phyloP scores from a whole-genome alignment of 2,888 invertebrate genomes.

The Coleophora flavipennella region DNA sequence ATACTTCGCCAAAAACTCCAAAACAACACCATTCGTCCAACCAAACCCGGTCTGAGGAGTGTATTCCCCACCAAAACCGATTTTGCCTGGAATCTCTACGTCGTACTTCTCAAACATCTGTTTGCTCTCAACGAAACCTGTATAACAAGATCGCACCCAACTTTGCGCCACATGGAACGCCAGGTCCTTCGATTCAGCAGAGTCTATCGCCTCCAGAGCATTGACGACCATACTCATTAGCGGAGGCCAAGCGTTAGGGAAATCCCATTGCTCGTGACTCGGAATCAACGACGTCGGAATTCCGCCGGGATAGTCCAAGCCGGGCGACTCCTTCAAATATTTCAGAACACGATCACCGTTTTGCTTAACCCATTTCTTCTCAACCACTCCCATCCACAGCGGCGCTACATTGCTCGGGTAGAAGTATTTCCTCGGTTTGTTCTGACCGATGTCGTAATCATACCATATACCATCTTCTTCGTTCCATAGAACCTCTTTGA shows the following conservation, averaged over 20 bases:
- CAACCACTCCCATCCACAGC: slow-evolving; percentile 78
- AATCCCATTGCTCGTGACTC: slow-evolving; percentile 85
- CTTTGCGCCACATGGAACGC: slow-evolving; percentile 77
- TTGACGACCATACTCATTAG: slow-evolving; percentile 82
- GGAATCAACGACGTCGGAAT: slow-evolving; percentile 77
- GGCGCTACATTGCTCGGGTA: slow-evolving; percentile 82
- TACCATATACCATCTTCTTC: slow-evolving; percentile 84
- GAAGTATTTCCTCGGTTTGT: slow-evolving; percentile 74
- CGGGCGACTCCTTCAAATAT: slow-evolving; percentile 63
- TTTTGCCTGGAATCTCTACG: slow-evolving; percentile 73
- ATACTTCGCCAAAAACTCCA: slow-evolving; percentile 76
- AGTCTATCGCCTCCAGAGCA: slow-evolving; percentile 74
- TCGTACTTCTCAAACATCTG: slow-evolving; percentile 84
- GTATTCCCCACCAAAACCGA: slow-evolving; percentile 87
- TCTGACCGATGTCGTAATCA: slow-evolving; percentile 78
- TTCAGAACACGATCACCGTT: slow-evolving; percentile 65
- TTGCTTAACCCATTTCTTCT: slow-evolving; percentile 30
- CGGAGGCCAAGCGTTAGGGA: slow-evolving; percentile 90
- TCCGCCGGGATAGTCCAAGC: slow-evolving; percentile 75
- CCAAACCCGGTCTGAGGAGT: slow-evolving; percentile 83
- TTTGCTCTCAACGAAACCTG: slow-evolving; percentile 71
- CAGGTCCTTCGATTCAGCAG: slow-evolving; percentile 64
- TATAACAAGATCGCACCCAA: slow-evolving; percentile 79
- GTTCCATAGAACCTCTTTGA: slow-evolving; percentile 82
- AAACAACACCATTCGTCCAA: slow-evolving; percentile 83